These are phyloP conservation scores for Meloidogyne chitwoodi DNA, from an alignment of 1,140 invertebrate genomes.

Conservation along the genomic window DNA sequence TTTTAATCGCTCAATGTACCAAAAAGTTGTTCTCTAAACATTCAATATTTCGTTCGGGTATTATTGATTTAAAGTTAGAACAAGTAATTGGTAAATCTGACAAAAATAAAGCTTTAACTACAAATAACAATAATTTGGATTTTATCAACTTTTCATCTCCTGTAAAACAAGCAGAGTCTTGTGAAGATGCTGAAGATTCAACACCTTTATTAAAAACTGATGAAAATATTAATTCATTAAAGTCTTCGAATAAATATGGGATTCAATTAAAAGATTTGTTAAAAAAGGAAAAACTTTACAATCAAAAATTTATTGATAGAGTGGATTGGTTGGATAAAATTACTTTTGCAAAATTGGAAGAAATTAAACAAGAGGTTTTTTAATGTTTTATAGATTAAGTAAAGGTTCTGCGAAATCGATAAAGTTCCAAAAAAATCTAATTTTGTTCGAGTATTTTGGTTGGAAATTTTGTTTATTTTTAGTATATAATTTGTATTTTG, in stretches of 20 bases:
- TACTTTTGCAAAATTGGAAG: constrained; percentile 89
- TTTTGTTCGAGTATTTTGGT: too few relatives aligned
- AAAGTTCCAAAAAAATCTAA: too few relatives aligned
- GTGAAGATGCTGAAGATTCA: constrained; percentile 4
- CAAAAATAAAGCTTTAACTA: neutral
- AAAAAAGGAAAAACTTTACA: constrained; percentile 82
- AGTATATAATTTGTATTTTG: too few relatives aligned
- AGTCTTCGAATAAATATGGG: neutral
- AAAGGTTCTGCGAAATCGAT: too few relatives aligned
- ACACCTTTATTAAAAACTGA: constrained; percentile 5
- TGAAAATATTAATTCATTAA: constrained; percentile 6
- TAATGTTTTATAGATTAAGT: too few relatives aligned
- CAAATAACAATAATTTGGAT: neutral
- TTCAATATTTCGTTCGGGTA: constrained; percentile 47
- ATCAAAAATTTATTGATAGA: constrained; percentile 86
- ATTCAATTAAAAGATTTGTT: constrained; percentile 34
- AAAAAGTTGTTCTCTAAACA: constrained; percentile 70
- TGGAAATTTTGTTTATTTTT: too few relatives aligned
- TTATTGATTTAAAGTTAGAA: constrained; percentile 31
- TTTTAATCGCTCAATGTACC: constrained; percentile 42
- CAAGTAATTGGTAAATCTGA: constrained; percentile 3
- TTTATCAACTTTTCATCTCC: neutral
- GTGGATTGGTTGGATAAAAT: constrained; percentile 93
- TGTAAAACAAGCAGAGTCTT: constrained; percentile 1
- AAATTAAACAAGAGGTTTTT: constrained; percentile 87